Evolutionary conservation across 2,797 vertebrate species (phyloP).

Genomic region (Poeciliopsis turneri): DNA sequence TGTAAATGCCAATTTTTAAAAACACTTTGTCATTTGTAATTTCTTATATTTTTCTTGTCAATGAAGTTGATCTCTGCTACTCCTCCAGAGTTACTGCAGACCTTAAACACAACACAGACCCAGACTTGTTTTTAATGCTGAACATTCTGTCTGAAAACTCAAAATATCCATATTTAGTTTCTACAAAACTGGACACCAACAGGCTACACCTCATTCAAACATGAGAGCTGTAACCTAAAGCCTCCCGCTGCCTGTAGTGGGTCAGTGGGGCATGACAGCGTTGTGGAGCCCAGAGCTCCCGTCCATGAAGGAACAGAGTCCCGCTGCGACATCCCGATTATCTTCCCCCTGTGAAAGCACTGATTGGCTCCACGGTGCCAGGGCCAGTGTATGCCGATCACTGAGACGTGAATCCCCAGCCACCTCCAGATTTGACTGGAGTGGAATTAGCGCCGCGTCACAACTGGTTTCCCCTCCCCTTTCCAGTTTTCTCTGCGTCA

Average conservation of each 20-base stretch:
- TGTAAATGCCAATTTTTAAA: too few relatives aligned
- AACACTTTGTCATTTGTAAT: too few relatives aligned
- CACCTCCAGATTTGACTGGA: conserved; percentile 35
- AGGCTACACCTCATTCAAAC: conserved; percentile 20
- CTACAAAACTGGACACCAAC: neutral
- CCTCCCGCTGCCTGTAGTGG: conserved; percentile 35
- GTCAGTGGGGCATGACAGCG: conserved; percentile 50
- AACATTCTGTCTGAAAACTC: neutral
- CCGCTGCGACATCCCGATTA: conserved; percentile 39
- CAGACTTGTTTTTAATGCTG: neutral
- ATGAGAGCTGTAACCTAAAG: conserved; percentile 24
- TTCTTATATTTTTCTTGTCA: too few relatives aligned
- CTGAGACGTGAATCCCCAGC: conserved; percentile 36
- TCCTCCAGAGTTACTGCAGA: neutral
- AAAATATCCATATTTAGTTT: neutral
- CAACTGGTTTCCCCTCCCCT: conserved; percentile 30
- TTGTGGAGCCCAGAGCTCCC: conserved; percentile 39
- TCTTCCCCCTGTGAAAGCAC: conserved; percentile 28
- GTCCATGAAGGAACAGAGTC: conserved; percentile 23
- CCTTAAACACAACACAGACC: neutral
- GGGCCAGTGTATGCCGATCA: conserved; percentile 44
- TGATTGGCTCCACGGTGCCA: conserved; percentile 60
- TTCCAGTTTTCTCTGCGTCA: neutral
- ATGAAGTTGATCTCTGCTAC: neutral
- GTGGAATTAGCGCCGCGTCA: conserved; percentile 44